Percentiles rank a stretch among this genome's conserved stretches.
Evolutionary conservation across 2,113 vertebrate genomes (phyloP).

Genomic region (Grammatotria lemairii): DNA sequence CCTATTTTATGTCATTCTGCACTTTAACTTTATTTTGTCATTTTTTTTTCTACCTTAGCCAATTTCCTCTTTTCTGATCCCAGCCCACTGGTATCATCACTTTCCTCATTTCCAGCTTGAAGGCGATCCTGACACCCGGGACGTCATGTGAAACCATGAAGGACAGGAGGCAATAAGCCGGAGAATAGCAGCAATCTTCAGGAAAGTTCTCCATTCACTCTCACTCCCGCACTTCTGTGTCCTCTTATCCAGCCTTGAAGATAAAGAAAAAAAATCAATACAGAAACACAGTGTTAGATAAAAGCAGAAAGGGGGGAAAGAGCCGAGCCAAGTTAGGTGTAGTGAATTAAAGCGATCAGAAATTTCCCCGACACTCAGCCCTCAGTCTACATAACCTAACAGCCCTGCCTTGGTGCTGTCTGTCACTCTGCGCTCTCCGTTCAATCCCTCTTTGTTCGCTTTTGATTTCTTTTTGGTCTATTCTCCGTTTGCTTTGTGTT

Average conservation of each 20-base stretch:
- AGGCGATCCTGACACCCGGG: slow-evolving; percentile 81
- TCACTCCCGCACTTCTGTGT: slow-evolving; percentile 83
- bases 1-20: background rate
- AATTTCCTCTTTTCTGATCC: slow-evolving; percentile 34
- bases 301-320: slow-evolving; percentile 77
- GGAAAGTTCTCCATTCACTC: slow-evolving; percentile 91
- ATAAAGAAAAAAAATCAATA: slow-evolving; percentile 98
- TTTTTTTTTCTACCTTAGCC: background rate
- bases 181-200: slow-evolving; percentile 87
- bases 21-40: background rate
- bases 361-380: slow-evolving; percentile 83
- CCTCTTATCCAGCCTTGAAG: slow-evolving; percentile 92
- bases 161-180: slow-evolving; percentile 92
- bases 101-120: slow-evolving; percentile 79
- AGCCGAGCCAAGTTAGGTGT: slow-evolving; percentile 70
- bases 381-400: slow-evolving; percentile 82
- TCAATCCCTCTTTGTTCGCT: slow-evolving; percentile 63
- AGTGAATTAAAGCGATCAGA: slow-evolving; percentile 98
- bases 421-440: slow-evolving; percentile 58
- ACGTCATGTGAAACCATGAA: slow-evolving; percentile 87
- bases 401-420: slow-evolving; percentile 81
- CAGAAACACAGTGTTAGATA: slow-evolving; percentile 89
- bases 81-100: slow-evolving; percentile 66
- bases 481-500: slow-evolving; percentile 54
- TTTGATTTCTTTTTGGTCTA: slow-evolving; percentile 60